Conservation (phyloP, 2,888 invertebrate genomes). For the Lepidochrysops patricia region DNA sequence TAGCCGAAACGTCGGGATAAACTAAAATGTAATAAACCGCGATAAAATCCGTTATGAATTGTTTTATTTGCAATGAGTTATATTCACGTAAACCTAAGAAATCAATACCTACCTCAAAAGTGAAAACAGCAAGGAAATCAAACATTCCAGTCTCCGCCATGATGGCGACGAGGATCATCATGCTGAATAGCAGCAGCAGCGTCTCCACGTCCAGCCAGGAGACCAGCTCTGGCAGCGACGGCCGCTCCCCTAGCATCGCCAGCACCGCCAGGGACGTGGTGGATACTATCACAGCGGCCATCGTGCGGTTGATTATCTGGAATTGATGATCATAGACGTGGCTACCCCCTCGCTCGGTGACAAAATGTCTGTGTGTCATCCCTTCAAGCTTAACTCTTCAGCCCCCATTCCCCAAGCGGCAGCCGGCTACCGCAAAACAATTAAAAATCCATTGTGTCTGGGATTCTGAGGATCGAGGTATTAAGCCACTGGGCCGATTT, state of each 20-base stretch:
- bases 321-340: not conserved
- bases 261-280: conserved; percentile 85
- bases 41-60: no score
- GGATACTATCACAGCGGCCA: conserved; percentile 88
- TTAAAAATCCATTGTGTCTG: no score
- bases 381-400: no score
- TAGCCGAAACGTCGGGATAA: no score
- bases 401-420: no score
- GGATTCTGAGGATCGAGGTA: no score
- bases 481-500: no score
- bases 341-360: not conserved
- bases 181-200: conserved; percentile 85
- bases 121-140: conserved; percentile 87
- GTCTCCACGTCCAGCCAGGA: conserved; percentile 93
- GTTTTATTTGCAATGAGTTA: no score
- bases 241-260: conserved; percentile 83
- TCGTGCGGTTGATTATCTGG: conserved; percentile 86
- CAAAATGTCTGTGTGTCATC: not conserved
- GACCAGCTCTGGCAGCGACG: conserved; percentile 84
- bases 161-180: conserved; percentile 93
- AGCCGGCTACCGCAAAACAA: no score
- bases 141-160: conserved; percentile 93
- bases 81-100: no score
- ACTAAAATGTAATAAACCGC: no score
- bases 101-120: conserved; percentile 78